Evolutionary conservation across 2,113 vertebrate genomes (phyloP).

Genomic region (Charina bottae): DNA sequence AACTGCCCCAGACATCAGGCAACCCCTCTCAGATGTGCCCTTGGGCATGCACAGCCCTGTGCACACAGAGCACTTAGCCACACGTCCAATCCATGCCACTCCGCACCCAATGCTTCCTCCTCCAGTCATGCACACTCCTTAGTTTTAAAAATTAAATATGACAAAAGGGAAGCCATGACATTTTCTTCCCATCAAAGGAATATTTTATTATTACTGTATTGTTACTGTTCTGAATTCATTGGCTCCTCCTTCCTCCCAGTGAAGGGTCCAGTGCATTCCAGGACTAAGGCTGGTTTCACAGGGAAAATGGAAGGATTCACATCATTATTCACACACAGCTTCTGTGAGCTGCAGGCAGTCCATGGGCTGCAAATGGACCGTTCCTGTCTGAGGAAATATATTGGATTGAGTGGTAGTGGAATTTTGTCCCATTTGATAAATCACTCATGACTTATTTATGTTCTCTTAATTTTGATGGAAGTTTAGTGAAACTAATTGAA

Average conservation of each 20-base stretch:
- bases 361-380: neutral
- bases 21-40: neutral
- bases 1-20: neutral
- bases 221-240: neutral
- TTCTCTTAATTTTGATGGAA: neutral
- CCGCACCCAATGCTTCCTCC: neutral
- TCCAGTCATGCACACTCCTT: neutral
- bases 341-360: neutral
- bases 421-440: neutral
- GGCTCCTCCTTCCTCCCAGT: neutral
- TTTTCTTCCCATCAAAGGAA: neutral
- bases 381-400: neutral
- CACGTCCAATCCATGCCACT: neutral
- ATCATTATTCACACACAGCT: neutral
- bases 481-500: neutral
- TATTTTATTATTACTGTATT: neutral
- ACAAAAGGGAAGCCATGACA: neutral
- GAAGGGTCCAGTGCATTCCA: no score
- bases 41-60: neutral
- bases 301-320: neutral
- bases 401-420: neutral
- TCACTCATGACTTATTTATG: neutral
- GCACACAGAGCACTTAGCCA: neutral
- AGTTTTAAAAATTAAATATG: neutral
- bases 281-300: neutral